These are phyloP conservation scores for Phrynosoma platyrhinos DNA, from an alignment of 2,113 vertebrate species.

Conservation along the genomic window DNA sequence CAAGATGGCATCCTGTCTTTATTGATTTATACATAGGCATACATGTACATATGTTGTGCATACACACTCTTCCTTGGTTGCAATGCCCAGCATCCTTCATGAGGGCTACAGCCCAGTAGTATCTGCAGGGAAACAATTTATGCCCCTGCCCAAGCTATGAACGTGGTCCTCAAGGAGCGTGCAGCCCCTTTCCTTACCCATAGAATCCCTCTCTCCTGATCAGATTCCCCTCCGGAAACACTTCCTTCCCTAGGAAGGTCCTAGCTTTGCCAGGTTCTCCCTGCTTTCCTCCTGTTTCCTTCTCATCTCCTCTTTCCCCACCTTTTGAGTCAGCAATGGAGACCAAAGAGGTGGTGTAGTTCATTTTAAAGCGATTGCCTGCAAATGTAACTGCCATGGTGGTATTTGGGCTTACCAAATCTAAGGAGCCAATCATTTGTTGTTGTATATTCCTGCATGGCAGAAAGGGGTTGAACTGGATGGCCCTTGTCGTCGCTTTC, in stretches of 20 bases:
- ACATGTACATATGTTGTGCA: too few relatives aligned
- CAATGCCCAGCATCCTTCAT: too few relatives aligned
- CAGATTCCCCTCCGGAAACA: too few relatives aligned
- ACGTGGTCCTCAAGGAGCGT: not conserved
- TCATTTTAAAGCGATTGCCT: not conserved
- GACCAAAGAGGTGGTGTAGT: not conserved
- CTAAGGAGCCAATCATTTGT: not conserved
- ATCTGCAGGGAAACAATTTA: too few relatives aligned
- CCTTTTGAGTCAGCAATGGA: not conserved
- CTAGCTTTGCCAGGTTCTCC: not conserved
- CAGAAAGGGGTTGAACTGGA: too few relatives aligned
- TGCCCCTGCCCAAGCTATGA: not conserved
- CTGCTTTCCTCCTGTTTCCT: not conserved
- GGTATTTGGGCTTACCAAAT: not conserved
- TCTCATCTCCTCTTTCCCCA: too few relatives aligned
- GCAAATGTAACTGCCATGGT: not conserved
- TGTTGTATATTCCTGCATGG: too few relatives aligned
- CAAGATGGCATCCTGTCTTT: not conserved
- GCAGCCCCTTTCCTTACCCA: not conserved
- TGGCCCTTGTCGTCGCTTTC: too few relatives aligned
- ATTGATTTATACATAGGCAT: not conserved
- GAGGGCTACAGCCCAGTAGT: too few relatives aligned
- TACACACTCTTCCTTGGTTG: too few relatives aligned
- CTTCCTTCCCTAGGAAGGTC: not conserved
- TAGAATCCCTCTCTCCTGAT: too few relatives aligned